Evolutionary conservation across 2,797 vertebrate species (phyloP), one percentile per base, ranked within the genome.

Genomic region (Labroides dimidiatus): DNA sequence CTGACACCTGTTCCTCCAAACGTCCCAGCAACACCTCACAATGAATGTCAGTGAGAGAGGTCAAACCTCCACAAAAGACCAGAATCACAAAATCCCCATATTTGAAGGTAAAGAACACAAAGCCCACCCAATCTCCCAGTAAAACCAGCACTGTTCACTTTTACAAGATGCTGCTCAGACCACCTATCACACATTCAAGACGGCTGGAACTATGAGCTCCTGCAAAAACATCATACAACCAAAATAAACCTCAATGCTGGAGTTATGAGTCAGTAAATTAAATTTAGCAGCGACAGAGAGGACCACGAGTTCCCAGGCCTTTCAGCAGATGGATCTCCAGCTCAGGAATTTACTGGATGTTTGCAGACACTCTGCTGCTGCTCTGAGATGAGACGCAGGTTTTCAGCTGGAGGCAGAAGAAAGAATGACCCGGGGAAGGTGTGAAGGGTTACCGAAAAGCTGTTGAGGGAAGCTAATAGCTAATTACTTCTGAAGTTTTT

Each of bases 61-160:
- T 83, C 80, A 80, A 66, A 68, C 60, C 59, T 52, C 8, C 48
- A 76, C 77, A 81, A 84, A 85, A 49, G 12, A 70, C 15, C 4
- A 47, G 39, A 72, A 60, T 69, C 41, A 73, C 51, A 53, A 57
- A 69, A 69, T 63, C 60, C 45, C 44, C 15, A 24, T 23, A 62
- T 64, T 12, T n/a, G 21, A 76, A 43, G 59, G 47, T 47, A 64
- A 43, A 55, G 56, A 64, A 62, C 58, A 58, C 54, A 44, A 27
- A 67, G 84, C 57, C 87, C 86, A 84, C 80, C 78, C 84, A 77
- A 66, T 13, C 27, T 43, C 55, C 43, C 64, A 45, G 68, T 85
- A 84, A 90, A 87, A 2, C 64, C 48, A 77, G 70, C 78, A 47
- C 71, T 17, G 54, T 54, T 69, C 21, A 15, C 6, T 56, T 87